phyloP scores from a whole-genome alignment of 2,113 vertebrate genomes.

The Hirundichthys speculiger region DNA sequence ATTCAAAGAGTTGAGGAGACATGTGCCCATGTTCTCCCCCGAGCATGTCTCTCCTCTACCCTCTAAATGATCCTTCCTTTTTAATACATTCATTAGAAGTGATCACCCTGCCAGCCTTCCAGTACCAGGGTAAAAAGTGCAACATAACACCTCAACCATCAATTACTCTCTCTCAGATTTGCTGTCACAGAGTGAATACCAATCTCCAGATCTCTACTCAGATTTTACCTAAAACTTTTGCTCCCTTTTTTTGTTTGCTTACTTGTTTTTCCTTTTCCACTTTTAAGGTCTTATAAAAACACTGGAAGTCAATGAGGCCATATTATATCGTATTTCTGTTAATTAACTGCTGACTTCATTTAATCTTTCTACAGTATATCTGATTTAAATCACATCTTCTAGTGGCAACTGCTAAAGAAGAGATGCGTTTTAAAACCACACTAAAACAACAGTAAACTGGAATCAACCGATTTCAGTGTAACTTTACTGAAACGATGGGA shows the following conservation, averaged over 20 bases:
- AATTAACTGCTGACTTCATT: neutral
- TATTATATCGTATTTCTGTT: neutral
- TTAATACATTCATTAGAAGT: slow-evolving; percentile 64
- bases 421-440: slow-evolving; percentile 24
- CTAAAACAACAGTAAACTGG: slow-evolving; percentile 8
- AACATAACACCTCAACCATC: slow-evolving; percentile 54
- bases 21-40: slow-evolving; percentile 47
- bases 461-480: slow-evolving; percentile 1
- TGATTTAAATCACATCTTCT: slow-evolving; percentile 9
- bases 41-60: slow-evolving; percentile 32
- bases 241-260: neutral
- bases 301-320: neutral
- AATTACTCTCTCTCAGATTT: slow-evolving; percentile 36
- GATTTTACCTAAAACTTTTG: slow-evolving; percentile 1
- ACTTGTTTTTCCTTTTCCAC: no score
- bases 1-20: slow-evolving; percentile 63
- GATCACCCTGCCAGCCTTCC: slow-evolving; percentile 46
- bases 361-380: neutral
- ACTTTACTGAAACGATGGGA: no score
- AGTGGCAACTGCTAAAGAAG: neutral
- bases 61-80: slow-evolving; percentile 52
- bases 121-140: slow-evolving; percentile 63
- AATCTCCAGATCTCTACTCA: slow-evolving; percentile 1
- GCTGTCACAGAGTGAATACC: slow-evolving; percentile 17
- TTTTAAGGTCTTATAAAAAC: no score